A percentile compares a stretch with the other conserved stretches of the same genome.
Evolutionary conservation across 2,113 vertebrate species (phyloP).

Genomic region (Gracilinanus agilis): DNA sequence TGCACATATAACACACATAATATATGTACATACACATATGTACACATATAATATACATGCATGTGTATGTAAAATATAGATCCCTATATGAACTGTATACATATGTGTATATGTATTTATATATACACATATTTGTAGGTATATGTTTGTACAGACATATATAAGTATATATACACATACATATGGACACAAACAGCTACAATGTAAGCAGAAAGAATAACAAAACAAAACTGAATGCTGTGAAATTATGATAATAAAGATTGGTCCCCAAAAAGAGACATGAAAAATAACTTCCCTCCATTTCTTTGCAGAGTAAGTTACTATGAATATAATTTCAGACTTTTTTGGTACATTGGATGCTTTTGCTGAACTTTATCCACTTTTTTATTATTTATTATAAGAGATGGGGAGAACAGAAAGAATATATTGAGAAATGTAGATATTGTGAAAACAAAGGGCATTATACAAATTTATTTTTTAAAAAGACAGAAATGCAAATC

Average conservation of each 20-base stretch:
- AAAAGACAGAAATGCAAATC: neutral
- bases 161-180: neutral
- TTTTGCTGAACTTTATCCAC: neutral
- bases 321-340: neutral
- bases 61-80: neutral
- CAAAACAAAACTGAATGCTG: neutral
- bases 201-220: neutral
- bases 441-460: neutral
- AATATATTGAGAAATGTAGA: neutral
- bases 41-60: neutral
- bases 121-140: neutral
- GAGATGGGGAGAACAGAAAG: neutral
- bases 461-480: neutral
- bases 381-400: neutral
- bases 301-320: neutral
- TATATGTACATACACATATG: no score
- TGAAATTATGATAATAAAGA: neutral
- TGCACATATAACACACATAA: no score
- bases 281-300: neutral
- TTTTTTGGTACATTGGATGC: neutral
- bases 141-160: neutral
- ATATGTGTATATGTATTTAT: neutral
- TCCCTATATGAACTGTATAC: no score
- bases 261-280: neutral
- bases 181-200: neutral